A percentile compares a stretch with the other conserved stretches of the same genome.
Evolutionary conservation across 2,797 vertebrate species (phyloP).

Genomic region (Eurystomus glaucurus): DNA sequence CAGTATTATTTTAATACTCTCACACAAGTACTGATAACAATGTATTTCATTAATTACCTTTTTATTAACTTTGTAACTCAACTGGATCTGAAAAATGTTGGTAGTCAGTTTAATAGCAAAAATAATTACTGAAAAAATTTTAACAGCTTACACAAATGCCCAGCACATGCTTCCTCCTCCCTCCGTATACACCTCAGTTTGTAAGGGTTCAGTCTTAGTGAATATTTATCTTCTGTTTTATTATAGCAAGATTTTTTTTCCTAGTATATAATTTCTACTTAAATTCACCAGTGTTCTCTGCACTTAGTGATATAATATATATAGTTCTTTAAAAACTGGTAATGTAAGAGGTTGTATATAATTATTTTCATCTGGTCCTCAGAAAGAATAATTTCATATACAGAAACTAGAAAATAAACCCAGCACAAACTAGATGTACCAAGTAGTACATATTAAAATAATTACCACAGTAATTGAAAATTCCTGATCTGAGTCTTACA

Average conservation of each 20-base stretch:
- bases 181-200: background rate
- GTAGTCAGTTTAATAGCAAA: background rate
- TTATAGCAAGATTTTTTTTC: background rate
- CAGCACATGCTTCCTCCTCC: background rate
- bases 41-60: background rate
- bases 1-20: background rate
- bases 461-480: constrained; percentile 77
- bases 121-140: background rate
- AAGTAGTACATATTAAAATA: constrained; percentile 66
- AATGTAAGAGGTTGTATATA: constrained; percentile 28
- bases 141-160: background rate
- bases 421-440: constrained; percentile 67
- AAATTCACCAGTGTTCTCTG: constrained; percentile 29
- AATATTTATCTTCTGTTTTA: constrained; percentile 55
- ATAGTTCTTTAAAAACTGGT: constrained; percentile 50
- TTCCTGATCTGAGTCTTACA: constrained; percentile 55
- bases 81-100: background rate
- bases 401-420: constrained; percentile 71
- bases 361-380: constrained; percentile 57
- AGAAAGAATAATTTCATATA: constrained; percentile 52
- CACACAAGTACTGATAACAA: background rate
- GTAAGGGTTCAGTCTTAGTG: background rate
- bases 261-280: constrained; percentile 29
- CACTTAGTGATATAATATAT: constrained; percentile 25
- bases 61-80: background rate